Evolutionary conservation across 2,113 vertebrate genomes (phyloP).

Genomic region (Pluvianellus socialis): DNA sequence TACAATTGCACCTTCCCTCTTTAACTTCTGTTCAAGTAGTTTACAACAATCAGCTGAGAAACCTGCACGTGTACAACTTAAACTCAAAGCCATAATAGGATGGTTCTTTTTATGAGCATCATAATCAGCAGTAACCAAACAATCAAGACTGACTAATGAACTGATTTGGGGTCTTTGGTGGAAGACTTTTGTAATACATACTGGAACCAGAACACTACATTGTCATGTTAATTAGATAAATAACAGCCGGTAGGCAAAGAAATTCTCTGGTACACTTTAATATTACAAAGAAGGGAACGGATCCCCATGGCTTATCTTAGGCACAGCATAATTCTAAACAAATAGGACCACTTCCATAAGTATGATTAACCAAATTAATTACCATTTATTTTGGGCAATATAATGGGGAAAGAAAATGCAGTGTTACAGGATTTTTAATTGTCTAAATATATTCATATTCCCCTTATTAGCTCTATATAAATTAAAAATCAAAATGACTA

Average conservation of each 20-base stretch:
- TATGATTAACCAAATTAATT: background rate
- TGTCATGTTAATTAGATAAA: conserved; percentile 19
- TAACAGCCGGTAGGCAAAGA: conserved; percentile 3
- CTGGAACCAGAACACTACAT: background rate
- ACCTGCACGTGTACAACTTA: fast-evolving
- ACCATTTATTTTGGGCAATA: background rate
- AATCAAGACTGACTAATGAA: background rate
- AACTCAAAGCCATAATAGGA: background rate
- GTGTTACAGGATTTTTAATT: background rate
- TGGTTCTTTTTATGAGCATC: background rate
- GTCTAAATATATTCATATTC: background rate
- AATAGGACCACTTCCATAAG: background rate
- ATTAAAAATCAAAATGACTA: background rate
- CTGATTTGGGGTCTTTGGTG: background rate
- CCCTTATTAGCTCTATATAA: background rate
- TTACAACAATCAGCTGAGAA: background rate
- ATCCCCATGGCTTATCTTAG: background rate
- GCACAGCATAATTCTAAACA: background rate
- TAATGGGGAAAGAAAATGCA: background rate
- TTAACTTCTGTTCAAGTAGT: background rate
- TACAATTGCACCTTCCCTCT: background rate
- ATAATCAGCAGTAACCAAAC: background rate
- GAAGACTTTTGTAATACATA: background rate
- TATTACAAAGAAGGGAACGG: background rate
- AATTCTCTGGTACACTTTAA: background rate